These are phyloP conservation scores for Homalodisca vitripennis DNA, from an alignment of 1,140 invertebrate species.

Conservation along the genomic window DNA sequence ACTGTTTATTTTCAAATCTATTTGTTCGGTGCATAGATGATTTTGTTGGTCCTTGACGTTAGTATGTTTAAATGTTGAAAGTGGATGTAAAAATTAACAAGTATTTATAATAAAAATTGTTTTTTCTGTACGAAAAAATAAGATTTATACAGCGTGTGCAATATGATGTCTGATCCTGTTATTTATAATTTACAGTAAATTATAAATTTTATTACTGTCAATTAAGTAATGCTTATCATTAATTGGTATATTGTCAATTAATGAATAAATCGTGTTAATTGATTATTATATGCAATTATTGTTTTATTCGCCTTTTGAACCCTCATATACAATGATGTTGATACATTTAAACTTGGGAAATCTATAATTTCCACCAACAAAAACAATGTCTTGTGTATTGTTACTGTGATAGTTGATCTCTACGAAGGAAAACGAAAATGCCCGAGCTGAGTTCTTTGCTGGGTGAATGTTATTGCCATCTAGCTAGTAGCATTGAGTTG, in stretches of 20 bases:
- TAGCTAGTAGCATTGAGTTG: too few relatives aligned
- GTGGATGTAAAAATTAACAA: constrained; percentile 1
- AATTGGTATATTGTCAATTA: constrained; percentile 23
- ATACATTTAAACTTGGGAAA: too few relatives aligned
- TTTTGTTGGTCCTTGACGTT: neutral
- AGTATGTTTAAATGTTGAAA: constrained; percentile 17
- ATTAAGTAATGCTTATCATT: constrained; percentile 16
- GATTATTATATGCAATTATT: too few relatives aligned
- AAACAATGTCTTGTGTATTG: too few relatives aligned
- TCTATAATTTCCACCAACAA: too few relatives aligned
- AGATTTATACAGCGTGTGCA: neutral
- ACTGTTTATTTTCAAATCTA: too few relatives aligned
- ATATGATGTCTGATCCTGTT: constrained; percentile 19
- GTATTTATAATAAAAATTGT: neutral
- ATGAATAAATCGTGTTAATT: constrained; percentile 24
- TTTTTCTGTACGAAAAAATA: neutral
- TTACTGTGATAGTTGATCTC: too few relatives aligned
- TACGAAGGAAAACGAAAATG: too few relatives aligned
- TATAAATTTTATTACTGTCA: constrained; percentile 17
- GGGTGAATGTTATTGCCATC: too few relatives aligned
- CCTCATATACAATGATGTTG: too few relatives aligned
- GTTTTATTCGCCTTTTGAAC: too few relatives aligned
- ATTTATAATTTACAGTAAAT: constrained; percentile 25
- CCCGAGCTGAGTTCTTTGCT: too few relatives aligned
- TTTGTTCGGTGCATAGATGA: constrained; percentile 16